Percentiles rank a stretch among this genome's conserved stretches.
These are phyloP conservation scores for Matsumurasca onukii DNA, from an alignment of 1,140 invertebrate genomes.

Conservation along the genomic window DNA sequence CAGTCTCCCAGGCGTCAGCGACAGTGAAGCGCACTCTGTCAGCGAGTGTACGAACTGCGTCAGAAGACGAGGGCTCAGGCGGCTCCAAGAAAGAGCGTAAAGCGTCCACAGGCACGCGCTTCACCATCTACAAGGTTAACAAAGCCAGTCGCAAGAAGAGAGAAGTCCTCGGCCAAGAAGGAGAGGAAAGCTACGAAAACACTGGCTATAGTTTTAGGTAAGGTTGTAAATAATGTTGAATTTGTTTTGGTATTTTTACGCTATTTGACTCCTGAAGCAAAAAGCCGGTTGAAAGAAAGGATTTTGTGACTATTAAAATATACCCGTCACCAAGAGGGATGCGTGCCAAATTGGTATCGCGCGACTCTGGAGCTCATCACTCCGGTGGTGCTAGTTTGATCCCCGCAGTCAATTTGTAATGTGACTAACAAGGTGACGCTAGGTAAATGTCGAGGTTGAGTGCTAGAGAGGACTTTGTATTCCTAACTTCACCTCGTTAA, in stretches of 20 bases:
- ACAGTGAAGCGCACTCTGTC: constrained; percentile 47
- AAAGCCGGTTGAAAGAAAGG: too few relatives aligned
- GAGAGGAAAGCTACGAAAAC: constrained; percentile 99
- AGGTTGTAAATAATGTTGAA: constrained; percentile 44
- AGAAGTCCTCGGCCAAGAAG: constrained; percentile 91
- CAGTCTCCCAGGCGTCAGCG: constrained; percentile 32
- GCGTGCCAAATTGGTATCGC: too few relatives aligned
- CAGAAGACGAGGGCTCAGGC: constrained; percentile 42
- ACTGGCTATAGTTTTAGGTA: constrained; percentile 96
- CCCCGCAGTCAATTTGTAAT: too few relatives aligned
- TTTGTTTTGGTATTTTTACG: background rate
- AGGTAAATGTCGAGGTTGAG: too few relatives aligned
- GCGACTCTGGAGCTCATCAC: too few relatives aligned
- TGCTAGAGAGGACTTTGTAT: too few relatives aligned
- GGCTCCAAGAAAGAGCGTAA: constrained; percentile 66
- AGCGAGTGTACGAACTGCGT: constrained; percentile 47
- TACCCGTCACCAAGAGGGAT: too few relatives aligned
- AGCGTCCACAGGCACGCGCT: constrained; percentile 57
- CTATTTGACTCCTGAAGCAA: too few relatives aligned
- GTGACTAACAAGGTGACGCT: too few relatives aligned
- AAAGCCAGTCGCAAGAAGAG: constrained; percentile 94
- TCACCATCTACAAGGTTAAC: constrained; percentile 90
- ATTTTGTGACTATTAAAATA: too few relatives aligned
- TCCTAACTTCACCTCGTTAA: too few relatives aligned
- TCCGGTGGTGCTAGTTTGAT: too few relatives aligned